Conservation (phyloP, 2,888 invertebrate species). For the Chrysolina haemoptera region DNA sequence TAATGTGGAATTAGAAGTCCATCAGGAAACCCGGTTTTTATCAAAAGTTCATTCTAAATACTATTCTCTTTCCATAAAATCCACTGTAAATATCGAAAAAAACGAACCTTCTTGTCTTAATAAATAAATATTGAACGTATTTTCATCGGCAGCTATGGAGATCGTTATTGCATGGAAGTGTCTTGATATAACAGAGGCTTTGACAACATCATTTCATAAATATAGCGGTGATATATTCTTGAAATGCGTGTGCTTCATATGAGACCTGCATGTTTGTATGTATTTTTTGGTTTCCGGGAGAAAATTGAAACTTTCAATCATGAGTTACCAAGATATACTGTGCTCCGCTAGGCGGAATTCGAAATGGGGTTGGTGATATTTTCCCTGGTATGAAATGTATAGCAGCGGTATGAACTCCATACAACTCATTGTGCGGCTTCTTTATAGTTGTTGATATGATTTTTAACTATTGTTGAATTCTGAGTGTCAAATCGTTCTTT, state of each 20-base stretch:
- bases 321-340: background rate
- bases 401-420: background rate
- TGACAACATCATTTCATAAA: background rate
- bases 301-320: background rate
- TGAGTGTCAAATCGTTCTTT: too few species aligned
- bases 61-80: too few species aligned
- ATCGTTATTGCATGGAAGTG: background rate
- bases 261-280: background rate
- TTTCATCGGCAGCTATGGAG: background rate
- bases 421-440: background rate
- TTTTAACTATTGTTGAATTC: too few species aligned
- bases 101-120: too few species aligned
- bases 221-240: background rate
- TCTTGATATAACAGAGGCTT: background rate
- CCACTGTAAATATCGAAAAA: too few species aligned
- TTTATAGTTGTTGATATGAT: background rate
- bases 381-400: background rate
- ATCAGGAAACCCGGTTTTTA: too few species aligned
- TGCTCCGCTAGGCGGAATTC: background rate
- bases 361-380: background rate
- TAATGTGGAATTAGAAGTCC: too few species aligned
- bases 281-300: background rate
- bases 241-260: background rate
- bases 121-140: background rate
- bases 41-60: too few species aligned